A percentile compares a stretch with the other conserved stretches of the same genome.
Conservation (phyloP, 37 sponge, comb jelly and placozoan species). For the Oscarella lobularis region DNA sequence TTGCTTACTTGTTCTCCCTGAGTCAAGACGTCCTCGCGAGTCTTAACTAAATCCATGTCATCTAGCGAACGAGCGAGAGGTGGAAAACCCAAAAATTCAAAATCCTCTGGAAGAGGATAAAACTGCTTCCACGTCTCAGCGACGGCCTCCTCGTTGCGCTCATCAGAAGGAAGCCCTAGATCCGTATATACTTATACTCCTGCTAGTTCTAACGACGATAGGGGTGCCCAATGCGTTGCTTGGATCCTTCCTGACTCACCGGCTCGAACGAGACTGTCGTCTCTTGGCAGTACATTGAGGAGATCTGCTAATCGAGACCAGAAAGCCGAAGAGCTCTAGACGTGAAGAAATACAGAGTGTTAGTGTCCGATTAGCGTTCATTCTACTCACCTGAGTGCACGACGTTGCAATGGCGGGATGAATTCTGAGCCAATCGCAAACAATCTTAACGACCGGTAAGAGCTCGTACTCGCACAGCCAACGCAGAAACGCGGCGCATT, state of each 20-base stretch:
- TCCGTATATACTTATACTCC: not conserved
- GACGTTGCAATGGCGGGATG: constrained; percentile 60
- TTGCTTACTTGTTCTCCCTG: no score
- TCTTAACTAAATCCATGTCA: not conserved
- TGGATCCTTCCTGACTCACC: no score
- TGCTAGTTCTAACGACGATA: no score
- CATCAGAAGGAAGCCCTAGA: no score
- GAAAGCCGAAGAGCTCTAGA: constrained; percentile 33
- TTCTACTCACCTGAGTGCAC: constrained; percentile 42
- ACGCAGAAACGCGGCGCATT: not conserved
- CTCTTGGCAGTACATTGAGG: constrained; percentile 66
- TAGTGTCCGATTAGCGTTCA: not conserved
- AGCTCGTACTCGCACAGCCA: not conserved
- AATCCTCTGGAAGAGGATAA: constrained; percentile 11
- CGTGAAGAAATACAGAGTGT: no score
- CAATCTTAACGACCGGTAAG: not conserved
- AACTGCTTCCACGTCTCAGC: constrained; percentile 12
- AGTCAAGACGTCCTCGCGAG: no score
- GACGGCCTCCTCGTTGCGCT: no score
- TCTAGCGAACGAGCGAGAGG: not conserved
- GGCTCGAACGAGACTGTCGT: not conserved
- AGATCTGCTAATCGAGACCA: constrained; percentile 76
- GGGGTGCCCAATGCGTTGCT: no score
- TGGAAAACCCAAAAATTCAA: constrained; percentile 2
- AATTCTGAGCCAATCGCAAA: constrained; percentile 57